phyloP scores from a whole-genome alignment of 1,140 invertebrate species.

The Euwallacea fornicatus region DNA sequence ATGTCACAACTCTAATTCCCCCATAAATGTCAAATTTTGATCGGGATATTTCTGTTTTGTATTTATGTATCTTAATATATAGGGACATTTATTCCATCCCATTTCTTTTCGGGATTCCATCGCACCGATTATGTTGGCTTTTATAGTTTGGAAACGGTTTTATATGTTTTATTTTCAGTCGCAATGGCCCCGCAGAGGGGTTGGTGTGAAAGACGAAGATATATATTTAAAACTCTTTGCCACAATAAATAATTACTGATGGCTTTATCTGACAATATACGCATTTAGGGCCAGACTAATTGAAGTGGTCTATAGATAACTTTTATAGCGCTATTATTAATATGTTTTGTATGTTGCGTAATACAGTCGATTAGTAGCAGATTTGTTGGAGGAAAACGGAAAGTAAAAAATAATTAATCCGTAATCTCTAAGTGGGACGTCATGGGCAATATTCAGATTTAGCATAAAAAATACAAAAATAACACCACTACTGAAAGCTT shows the following conservation, averaged over 20 bases:
- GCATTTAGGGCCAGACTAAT: background rate
- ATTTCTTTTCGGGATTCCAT: constrained; percentile 15
- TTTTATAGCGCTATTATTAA: constrained; percentile 5
- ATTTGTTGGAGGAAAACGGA: background rate
- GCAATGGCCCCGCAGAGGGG: too few relatives aligned
- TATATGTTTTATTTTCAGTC: background rate
- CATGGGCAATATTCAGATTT: constrained; percentile 1
- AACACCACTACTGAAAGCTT: constrained; percentile 31
- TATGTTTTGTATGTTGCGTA: background rate
- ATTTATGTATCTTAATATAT: constrained; percentile 12
- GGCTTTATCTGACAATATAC: background rate
- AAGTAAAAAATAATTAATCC: background rate
- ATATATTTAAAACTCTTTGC: background rate
- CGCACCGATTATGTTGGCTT: background rate
- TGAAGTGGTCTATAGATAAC: constrained; percentile 10
- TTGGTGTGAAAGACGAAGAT: background rate
- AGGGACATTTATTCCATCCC: constrained; percentile 7
- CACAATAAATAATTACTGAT: too few relatives aligned
- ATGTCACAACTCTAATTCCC: constrained; percentile 8
- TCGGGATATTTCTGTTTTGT: constrained; percentile 18
- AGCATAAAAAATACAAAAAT: constrained; percentile 27
- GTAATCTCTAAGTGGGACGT: background rate
- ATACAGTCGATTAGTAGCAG: background rate
- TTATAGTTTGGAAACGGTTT: background rate
- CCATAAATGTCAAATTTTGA: constrained; percentile 13